Base-by-base conservation (phyloP, 2,888 invertebrate genomes). In the Orchestes rusci region DNA sequence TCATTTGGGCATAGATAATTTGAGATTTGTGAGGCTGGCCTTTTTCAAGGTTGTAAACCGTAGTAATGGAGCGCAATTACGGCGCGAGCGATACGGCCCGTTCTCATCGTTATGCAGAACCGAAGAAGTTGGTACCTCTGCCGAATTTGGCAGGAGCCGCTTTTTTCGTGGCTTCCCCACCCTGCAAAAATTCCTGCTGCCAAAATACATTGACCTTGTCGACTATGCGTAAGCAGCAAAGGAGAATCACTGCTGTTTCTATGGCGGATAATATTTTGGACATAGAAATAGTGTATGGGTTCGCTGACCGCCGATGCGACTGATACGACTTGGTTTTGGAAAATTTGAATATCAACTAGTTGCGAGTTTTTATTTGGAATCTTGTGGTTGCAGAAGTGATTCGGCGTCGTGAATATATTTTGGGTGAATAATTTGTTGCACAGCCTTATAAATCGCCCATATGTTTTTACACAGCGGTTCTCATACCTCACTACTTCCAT, bases 171-270 rank as follows among this genome's bases (percentile, higher is more conserved):
- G 34, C 40, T 39, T 43, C 45, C 41, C 46, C 46, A 45, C 43
- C 46, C 50, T 43, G 40, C 35, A 10, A 42, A 49, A 50, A 50
- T 46, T 46, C 43, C 41, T 36, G 43, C 27, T 45, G 47, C 50
- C 50, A 47, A 50, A 50, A 50, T 47, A 50, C 50, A 45, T 50
- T 50, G 50, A 50, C 50, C 50, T 50, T 50, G 47, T 45, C 42
- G 38, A 47, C 44, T 50, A 44, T 45, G 42, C 44, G 43, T 46
- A 50, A 39, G 39, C 40, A 42, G 35, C 39, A 19, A 36, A 45
- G 38, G 34, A 40, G 39, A 39, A 45, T 36, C 39, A 23, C 16
- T 43, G 33, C 29, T 29, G 43, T 41, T 39, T 43, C 45, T 45
- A 39, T 20, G 32, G 13, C 33, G 32, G 34, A 41, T 23, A 45